Evolutionary conservation across 2,888 invertebrate species (phyloP).

Genomic region (Chloromyia formosa): DNA sequence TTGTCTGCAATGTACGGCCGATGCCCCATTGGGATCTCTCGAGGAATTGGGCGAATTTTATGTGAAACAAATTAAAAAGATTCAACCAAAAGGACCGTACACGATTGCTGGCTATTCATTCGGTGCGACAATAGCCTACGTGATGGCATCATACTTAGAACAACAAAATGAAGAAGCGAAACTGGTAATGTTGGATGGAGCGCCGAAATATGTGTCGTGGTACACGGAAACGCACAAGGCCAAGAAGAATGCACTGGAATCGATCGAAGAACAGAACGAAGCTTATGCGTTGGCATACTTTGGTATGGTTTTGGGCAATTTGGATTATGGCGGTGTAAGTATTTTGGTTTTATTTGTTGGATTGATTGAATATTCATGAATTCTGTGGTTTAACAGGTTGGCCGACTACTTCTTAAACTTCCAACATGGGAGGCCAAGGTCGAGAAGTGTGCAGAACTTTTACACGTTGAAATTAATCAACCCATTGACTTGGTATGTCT

Average conservation of each 20-base stretch:
- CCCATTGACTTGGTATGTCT: constrained; percentile 59
- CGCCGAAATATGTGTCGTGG: constrained; percentile 81
- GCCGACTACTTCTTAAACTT: constrained; percentile 59
- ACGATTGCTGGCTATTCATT: constrained; percentile 94
- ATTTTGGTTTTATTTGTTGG: neutral
- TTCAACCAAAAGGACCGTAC: constrained; percentile 86
- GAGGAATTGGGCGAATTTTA: constrained; percentile 77
- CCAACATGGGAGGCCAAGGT: constrained; percentile 64
- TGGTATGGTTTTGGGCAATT: constrained; percentile 78
- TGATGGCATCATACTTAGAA: constrained; percentile 90
- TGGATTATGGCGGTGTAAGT: constrained; percentile 76
- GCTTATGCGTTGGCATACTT: constrained; percentile 84
- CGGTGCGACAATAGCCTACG: constrained; percentile 93
- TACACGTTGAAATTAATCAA: constrained; percentile 60
- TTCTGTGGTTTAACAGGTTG: constrained; percentile 54
- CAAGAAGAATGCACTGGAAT: constrained; percentile 60
- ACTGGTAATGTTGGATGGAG: constrained; percentile 87
- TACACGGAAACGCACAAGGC: constrained; percentile 74
- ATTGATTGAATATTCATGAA: neutral
- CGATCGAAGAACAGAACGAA: constrained; percentile 70
- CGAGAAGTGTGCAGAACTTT: constrained; percentile 64
- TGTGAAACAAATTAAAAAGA: constrained; percentile 75
- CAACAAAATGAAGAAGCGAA: constrained; percentile 62
- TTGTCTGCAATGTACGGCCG: constrained; percentile 88
- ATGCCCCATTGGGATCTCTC: constrained; percentile 78